Conservation (phyloP, 1,140 invertebrate genomes). For the Philotrypesis tridentata region DNA sequence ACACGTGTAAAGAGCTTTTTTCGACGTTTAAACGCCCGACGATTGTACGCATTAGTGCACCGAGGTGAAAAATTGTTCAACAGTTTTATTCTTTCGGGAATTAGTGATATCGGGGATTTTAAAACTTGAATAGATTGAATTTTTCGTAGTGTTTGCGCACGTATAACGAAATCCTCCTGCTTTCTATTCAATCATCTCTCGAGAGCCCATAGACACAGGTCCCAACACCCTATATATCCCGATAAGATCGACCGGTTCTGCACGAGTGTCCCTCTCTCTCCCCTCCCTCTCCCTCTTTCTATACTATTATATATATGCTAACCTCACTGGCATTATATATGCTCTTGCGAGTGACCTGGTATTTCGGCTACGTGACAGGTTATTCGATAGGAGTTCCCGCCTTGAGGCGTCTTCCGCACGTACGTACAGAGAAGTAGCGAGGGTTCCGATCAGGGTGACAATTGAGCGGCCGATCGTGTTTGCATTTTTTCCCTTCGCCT, state of each 20-base stretch:
- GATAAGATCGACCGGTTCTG: constrained; percentile 22
- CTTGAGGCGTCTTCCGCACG: neutral
- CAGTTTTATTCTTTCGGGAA: no score
- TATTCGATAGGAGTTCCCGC: constrained; percentile 19
- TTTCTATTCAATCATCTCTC: constrained; percentile 4
- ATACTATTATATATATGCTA: neutral
- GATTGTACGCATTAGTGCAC: no score
- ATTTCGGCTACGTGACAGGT: constrained; percentile 37
- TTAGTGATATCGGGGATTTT: no score
- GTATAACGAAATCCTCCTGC: no score
- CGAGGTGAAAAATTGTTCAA: no score
- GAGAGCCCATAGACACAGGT: neutral
- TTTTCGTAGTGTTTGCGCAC: no score
- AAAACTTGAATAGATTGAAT: no score
- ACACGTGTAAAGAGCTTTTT: no score
- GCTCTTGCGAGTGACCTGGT: constrained; percentile 29
- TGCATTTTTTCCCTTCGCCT: constrained; percentile 1
- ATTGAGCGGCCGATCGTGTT: constrained; percentile 26
- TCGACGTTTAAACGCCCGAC: no score
- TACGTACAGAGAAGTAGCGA: neutral
- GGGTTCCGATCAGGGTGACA: constrained; percentile 28
- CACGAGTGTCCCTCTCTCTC: neutral
- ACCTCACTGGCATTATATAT: neutral
- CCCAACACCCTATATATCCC: neutral
- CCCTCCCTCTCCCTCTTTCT: neutral